Percentiles rank a stretch among this genome's conserved stretches.
These are phyloP conservation scores for Clostera curtula DNA, from an alignment of 2,888 invertebrate species.

Conservation along the genomic window DNA sequence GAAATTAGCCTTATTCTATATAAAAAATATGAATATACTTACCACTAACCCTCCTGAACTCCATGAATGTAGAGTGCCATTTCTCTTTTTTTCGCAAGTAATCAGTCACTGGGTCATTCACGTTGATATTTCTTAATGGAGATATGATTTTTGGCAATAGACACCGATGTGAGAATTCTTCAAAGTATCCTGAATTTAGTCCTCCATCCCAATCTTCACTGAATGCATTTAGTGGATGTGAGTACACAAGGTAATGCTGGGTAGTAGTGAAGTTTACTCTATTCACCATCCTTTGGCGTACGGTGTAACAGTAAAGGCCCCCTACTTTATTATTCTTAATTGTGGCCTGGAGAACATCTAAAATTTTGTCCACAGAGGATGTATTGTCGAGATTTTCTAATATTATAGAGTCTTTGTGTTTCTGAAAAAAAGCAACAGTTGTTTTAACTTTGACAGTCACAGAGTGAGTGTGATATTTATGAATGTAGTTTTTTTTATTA, in stretches of 20 bases:
- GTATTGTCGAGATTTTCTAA: conserved; percentile 38
- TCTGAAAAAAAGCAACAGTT: conserved; percentile 19
- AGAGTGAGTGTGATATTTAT: too few species aligned
- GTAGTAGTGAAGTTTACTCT: conserved; percentile 10
- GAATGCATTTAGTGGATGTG: conserved; percentile 43
- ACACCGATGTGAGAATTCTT: conserved; percentile 47
- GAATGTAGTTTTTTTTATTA: too few species aligned
- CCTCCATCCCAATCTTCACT: conserved; percentile 54
- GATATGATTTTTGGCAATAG: conserved; percentile 48
- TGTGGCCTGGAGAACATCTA: conserved; percentile 31
- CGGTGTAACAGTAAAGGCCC: conserved; percentile 30
- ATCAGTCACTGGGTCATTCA: conserved; percentile 46
- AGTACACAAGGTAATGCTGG: conserved; percentile 36
- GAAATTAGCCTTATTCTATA: too few species aligned
- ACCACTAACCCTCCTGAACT: conserved; percentile 26
- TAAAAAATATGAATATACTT: conserved; percentile 47
- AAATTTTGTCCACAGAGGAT: conserved; percentile 37
- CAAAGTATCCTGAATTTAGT: conserved; percentile 45
- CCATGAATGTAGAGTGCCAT: conserved; percentile 31
- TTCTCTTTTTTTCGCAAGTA: conserved; percentile 38
- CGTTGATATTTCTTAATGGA: conserved; percentile 27
- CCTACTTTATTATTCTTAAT: conserved; percentile 34
- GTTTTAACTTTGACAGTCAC: too few species aligned
- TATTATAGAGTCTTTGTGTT: conserved; percentile 18
- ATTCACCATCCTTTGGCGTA: conserved; percentile 28